phyloP scores from a whole-genome alignment of 2,113 vertebrate genomes.

The Syngnathus floridae region DNA sequence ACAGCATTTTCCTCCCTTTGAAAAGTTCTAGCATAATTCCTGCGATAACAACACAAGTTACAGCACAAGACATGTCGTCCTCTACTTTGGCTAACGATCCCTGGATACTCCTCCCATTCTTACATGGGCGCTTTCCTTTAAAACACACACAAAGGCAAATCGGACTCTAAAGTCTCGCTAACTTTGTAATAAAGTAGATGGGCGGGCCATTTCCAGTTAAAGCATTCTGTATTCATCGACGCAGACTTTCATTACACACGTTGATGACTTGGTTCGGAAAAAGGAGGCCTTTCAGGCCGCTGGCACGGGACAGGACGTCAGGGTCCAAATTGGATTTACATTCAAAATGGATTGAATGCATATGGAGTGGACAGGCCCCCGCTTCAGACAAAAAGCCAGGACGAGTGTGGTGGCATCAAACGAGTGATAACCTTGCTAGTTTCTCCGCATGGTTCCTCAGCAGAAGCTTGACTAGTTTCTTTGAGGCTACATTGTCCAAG shows the following conservation, averaged over 20 bases:
- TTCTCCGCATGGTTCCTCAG: constrained; percentile 51
- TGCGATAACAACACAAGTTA: constrained; percentile 65
- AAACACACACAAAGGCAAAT: constrained; percentile 63
- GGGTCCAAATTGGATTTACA: constrained; percentile 6
- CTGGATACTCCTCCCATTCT: constrained; percentile 63
- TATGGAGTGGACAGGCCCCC: constrained; percentile 66
- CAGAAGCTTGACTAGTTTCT: constrained; percentile 69
- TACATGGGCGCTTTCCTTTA: constrained; percentile 63
- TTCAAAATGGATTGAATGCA: constrained; percentile 48
- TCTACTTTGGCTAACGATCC: constrained; percentile 73
- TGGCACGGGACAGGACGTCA: constrained; percentile 41
- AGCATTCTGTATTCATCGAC: constrained; percentile 63
- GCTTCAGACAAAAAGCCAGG: constrained; percentile 65
- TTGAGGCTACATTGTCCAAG: constrained; percentile 67
- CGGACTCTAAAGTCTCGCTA: constrained; percentile 48
- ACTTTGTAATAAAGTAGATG: constrained; percentile 50
- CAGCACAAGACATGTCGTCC: constrained; percentile 64
- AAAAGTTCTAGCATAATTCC: constrained; percentile 66
- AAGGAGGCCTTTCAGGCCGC: constrained; percentile 58
- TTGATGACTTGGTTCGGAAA: constrained; percentile 31
- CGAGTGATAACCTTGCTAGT: constrained; percentile 61
- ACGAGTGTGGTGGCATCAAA: constrained; percentile 65
- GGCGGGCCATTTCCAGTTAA: constrained; percentile 62
- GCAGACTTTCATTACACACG: constrained; percentile 51
- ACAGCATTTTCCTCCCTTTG: constrained; percentile 58